Evolutionary conservation across 92 coral and sea anemone species (phyloP).

Genomic region (Bergia sp.): DNA sequence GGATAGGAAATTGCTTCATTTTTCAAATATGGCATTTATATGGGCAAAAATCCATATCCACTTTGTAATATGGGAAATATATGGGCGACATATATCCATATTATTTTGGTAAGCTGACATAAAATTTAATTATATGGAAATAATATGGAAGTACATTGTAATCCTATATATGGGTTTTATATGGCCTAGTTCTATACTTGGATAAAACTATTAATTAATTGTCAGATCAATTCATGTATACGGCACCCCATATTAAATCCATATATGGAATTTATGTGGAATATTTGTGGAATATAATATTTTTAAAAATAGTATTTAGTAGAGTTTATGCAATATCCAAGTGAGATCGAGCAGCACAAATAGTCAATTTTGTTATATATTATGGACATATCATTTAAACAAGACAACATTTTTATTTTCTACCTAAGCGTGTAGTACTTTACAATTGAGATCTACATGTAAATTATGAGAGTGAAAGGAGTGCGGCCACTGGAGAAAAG

Average conservation of each 20-base stretch:
- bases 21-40: not conserved
- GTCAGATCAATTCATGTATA: not conserved
- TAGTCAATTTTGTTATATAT: too few species aligned
- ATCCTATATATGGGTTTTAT: not conserved
- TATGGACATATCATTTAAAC: not conserved
- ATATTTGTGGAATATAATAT: not conserved
- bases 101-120: not conserved
- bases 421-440: not conserved
- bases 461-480: not conserved
- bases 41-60: constrained; percentile 5
- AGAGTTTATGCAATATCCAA: not conserved
- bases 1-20: not conserved
- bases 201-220: not conserved
- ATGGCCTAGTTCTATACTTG: not conserved
- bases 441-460: not conserved
- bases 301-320: not conserved
- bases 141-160: not conserved
- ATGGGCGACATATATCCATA: constrained; percentile 9
- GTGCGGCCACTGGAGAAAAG: not conserved
- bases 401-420: too few species aligned
- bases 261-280: constrained; percentile 8
- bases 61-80: constrained; percentile 4
- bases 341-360: not conserved
- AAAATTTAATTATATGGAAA: not conserved
- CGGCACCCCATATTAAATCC: constrained; percentile 4